phyloP scores from a whole-genome alignment of 2,113 vertebrate genomes.

The Tupaia chinensis region DNA sequence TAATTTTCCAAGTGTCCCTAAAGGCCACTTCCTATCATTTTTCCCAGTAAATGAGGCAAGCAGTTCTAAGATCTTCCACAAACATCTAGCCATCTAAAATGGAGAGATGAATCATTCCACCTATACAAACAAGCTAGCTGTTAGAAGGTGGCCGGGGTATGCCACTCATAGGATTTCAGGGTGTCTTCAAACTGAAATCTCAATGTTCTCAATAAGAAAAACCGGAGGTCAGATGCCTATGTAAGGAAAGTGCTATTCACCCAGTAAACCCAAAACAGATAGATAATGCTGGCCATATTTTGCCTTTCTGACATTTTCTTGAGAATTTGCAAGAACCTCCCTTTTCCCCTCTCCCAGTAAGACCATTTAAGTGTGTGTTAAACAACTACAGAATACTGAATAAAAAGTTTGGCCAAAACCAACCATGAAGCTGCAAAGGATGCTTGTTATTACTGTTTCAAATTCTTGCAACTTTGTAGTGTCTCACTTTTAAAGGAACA shows the following conservation, averaged over 20 bases:
- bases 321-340: slow-evolving; percentile 84
- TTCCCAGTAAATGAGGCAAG: slow-evolving; percentile 86
- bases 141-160: slow-evolving; percentile 88
- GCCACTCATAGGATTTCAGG: slow-evolving; percentile 79
- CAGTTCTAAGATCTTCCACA: slow-evolving; percentile 84
- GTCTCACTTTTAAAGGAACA: slow-evolving; percentile 98
- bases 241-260: slow-evolving; percentile 73
- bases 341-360: slow-evolving; percentile 76
- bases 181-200: slow-evolving; percentile 82
- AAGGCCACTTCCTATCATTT: slow-evolving; percentile 87
- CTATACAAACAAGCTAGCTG: slow-evolving; percentile 81
- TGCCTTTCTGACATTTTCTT: slow-evolving; percentile 85
- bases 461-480: slow-evolving; percentile 95
- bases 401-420: slow-evolving; percentile 86
- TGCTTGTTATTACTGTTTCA: slow-evolving; percentile 92
- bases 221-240: slow-evolving; percentile 80
- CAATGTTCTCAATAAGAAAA: slow-evolving; percentile 78
- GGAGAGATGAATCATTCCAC: slow-evolving; percentile 85
- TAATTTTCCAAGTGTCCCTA: slow-evolving; percentile 89
- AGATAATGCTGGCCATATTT: slow-evolving; percentile 86
- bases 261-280: slow-evolving; percentile 83
- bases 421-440: slow-evolving; percentile 90
- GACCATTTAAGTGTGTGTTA: slow-evolving; percentile 84
- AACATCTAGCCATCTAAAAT: slow-evolving; percentile 84
- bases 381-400: slow-evolving; percentile 86